Conservation (phyloP, 2,113 vertebrate species). For the Agapornis roseicollis region DNA sequence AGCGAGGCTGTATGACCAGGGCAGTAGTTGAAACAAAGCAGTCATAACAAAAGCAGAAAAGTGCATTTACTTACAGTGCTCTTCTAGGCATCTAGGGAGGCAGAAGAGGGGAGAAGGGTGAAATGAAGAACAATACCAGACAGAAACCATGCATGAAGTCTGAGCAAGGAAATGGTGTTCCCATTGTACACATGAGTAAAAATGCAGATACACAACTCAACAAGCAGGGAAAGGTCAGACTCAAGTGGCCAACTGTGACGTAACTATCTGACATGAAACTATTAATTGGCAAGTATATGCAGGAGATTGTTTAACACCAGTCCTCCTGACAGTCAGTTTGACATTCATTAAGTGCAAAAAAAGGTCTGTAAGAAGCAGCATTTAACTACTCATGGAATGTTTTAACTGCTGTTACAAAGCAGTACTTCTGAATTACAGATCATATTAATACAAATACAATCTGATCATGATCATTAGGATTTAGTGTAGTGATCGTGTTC, state of each 20-base stretch:
- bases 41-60: not conserved
- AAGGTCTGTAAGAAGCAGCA: not conserved
- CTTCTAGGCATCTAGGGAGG: not conserved
- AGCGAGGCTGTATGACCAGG: not conserved
- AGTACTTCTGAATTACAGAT: conserved; percentile 25
- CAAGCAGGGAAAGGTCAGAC: not conserved
- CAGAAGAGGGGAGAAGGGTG: not conserved
- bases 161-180: not conserved
- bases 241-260: not conserved
- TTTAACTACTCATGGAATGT: not conserved
- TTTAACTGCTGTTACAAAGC: conserved; percentile 19
- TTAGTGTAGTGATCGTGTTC: not conserved
- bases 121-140: not conserved
- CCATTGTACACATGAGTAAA: not conserved
- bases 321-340: not conserved
- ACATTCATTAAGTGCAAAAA: not conserved
- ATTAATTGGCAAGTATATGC: not conserved
- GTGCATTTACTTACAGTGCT: not conserved
- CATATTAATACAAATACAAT: not conserved
- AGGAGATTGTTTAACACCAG: not conserved
- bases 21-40: not conserved
- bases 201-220: not conserved
- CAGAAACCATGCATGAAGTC: not conserved
- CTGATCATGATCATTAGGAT: not conserved
- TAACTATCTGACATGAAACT: not conserved